phyloP scores from a whole-genome alignment of 2,797 vertebrate species.

The Ispidina picta region DNA sequence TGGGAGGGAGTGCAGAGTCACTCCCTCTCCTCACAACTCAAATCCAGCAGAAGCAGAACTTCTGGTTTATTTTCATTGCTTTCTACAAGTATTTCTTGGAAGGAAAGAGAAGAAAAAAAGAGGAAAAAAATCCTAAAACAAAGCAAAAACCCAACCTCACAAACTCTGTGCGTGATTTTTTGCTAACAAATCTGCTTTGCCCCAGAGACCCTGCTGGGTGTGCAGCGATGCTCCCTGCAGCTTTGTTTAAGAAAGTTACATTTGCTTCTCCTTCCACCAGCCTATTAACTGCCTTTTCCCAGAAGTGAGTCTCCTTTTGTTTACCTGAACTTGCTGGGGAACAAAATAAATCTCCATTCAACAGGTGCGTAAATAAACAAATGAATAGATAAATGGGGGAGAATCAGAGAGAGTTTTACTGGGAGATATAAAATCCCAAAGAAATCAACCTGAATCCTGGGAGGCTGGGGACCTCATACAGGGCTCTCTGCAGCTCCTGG shows the following conservation, averaged over 20 bases:
- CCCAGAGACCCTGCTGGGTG: conserved; percentile 54
- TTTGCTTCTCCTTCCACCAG: conserved; percentile 45
- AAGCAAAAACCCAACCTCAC: background rate
- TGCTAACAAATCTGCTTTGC: conserved; percentile 29
- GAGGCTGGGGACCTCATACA: background rate
- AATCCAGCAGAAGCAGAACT: background rate
- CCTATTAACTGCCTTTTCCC: conserved; percentile 49
- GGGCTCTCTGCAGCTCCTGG: background rate
- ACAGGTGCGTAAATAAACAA: conserved; percentile 49
- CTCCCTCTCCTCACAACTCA: background rate
- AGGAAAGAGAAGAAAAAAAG: background rate
- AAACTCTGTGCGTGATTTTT: conserved; percentile 26
- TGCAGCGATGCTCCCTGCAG: conserved; percentile 55
- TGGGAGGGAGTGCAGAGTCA: background rate
- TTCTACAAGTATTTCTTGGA: conserved; percentile 33
- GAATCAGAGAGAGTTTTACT: background rate
- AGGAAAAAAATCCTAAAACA: background rate
- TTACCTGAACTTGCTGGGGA: conserved; percentile 65
- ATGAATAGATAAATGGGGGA: background rate
- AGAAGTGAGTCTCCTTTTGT: conserved; percentile 52
- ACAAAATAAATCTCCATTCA: conserved; percentile 23
- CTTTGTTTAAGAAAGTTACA: conserved; percentile 40
- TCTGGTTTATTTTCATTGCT: background rate
- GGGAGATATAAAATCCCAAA: background rate
- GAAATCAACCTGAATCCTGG: background rate